Evolutionary conservation across 2,888 invertebrate species (phyloP), one percentile per base, ranked within the genome.

Genomic region (Apodemia hepburni): DNA sequence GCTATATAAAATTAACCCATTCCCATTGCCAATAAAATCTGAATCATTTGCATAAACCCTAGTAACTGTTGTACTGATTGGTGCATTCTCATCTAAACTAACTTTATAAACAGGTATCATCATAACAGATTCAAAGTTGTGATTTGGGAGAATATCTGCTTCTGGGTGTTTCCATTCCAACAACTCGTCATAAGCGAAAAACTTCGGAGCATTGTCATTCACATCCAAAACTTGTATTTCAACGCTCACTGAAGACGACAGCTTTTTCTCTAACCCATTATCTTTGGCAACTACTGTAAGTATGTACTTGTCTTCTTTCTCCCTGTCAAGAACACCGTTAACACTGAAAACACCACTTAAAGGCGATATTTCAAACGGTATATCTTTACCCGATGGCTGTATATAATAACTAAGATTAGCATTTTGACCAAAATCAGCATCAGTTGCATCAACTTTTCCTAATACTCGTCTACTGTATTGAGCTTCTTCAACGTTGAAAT

Each of bases 11-110:
- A 97, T 94, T 57, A 97, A 83, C 0, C 97, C 97, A 75, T 97
- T 97, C n/a, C 97, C 97, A 75, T 97, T 97, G 1, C 96, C 96
- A 57, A 94, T 85, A 71, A 96, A 96, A 79, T 98, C 97, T 15
- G 96, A 94, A 82, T 98, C 97, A 69, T 97, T 97, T 0, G 97
- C 97, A 66, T 93, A 94, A 2, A 97, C 94, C 81, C 94, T 94
- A 0, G 95, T 94, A 0, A 97, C 95, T 58, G 94, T 88, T 49
- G 95, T 94, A 11, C 97, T 97, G 0, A 96, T 92, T 4, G 95
- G 94, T 15, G 94, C 93, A 76, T 96, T 96, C 78, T 97, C 96
- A 68, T 94, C 93, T 18, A 97, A 86, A 12, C 94, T 94, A 0
- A 96, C 94, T 72, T 95, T 95, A 73, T 97, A 98, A 0, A 97